These are phyloP conservation scores for Drosophila engyochracea DNA, from an alignment of 2,888 invertebrate genomes.

Conservation along the genomic window DNA sequence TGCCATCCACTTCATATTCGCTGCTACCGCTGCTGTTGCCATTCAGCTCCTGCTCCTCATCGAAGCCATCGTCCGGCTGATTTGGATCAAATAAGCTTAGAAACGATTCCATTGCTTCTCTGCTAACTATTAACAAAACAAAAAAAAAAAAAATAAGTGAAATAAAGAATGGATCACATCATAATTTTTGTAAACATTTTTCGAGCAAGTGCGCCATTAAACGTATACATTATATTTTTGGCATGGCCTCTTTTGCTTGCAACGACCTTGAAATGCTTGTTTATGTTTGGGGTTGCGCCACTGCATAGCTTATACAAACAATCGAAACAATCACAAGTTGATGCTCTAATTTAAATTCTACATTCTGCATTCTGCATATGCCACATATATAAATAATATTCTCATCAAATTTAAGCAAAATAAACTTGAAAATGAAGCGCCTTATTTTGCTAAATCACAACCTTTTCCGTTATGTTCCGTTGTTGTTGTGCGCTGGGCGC, in stretches of 20 bases:
- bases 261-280: slow-evolving; percentile 75
- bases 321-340: background rate
- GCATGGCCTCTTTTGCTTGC: slow-evolving; percentile 53
- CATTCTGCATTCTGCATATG: background rate
- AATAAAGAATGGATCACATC: slow-evolving; percentile 12
- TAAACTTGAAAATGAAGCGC: slow-evolving; percentile 3
- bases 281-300: slow-evolving; percentile 59
- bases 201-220: slow-evolving; percentile 51
- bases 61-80: slow-evolving; percentile 83
- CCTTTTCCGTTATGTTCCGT: slow-evolving; percentile 15
- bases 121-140: slow-evolving; percentile 10
- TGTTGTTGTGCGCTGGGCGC: slow-evolving; percentile 41
- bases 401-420: slow-evolving; percentile 21
- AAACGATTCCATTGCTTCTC: slow-evolving; percentile 91
- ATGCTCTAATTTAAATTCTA: background rate
- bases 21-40: slow-evolving; percentile 73
- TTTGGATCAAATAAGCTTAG: slow-evolving; percentile 92
- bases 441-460: slow-evolving; percentile 8
- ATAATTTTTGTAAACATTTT: slow-evolving; percentile 14
- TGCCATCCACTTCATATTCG: slow-evolving; percentile 59
- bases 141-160: slow-evolving; percentile 11
- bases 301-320: slow-evolving; percentile 4
- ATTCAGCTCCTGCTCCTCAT: slow-evolving; percentile 80
- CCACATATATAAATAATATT: background rate
- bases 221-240: slow-evolving; percentile 45